Evolutionary conservation across 2,888 invertebrate species (phyloP).

Genomic region (Lithodes maja): DNA sequence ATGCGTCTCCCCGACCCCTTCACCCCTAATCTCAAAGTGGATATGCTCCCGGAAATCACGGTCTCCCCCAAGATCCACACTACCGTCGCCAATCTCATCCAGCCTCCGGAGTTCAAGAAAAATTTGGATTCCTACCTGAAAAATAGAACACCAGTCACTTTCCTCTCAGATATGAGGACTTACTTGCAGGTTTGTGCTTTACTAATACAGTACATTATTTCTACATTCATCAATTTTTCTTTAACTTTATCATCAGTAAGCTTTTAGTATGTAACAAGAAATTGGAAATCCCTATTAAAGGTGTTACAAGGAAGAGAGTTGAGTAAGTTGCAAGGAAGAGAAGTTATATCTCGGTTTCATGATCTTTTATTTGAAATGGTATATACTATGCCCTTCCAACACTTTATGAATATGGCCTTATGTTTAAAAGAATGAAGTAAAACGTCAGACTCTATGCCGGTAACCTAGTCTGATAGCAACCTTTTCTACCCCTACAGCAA

Average conservation of each 20-base stretch:
- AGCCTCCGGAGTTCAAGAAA: slow-evolving; percentile 90
- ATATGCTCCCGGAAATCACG: slow-evolving; percentile 90
- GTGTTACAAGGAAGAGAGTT: neutral
- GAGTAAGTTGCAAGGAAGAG: neutral
- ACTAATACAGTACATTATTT: neutral
- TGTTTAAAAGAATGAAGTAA: no score
- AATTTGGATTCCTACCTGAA: slow-evolving; percentile 98
- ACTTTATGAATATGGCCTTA: no score
- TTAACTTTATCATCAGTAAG: no score
- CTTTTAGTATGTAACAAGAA: no score
- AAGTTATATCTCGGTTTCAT: neutral
- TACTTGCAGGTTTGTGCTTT: slow-evolving; percentile 83
- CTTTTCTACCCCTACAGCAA: slow-evolving; percentile 63
- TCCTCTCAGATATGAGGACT: slow-evolving; percentile 92
- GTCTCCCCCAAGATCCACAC: slow-evolving; percentile 92
- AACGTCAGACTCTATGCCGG: no score
- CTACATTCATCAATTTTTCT: no score
- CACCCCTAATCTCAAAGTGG: slow-evolving; percentile 96
- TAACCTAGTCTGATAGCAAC: no score
- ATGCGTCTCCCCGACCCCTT: slow-evolving; percentile 99
- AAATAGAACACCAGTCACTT: slow-evolving; percentile 94
- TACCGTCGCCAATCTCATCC: slow-evolving; percentile 90
- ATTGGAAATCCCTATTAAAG: no score
- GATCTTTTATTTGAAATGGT: no score
- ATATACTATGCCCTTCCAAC: no score